Conservation (phyloP, 2,888 invertebrate genomes). For the Coleophora flavipennella region DNA sequence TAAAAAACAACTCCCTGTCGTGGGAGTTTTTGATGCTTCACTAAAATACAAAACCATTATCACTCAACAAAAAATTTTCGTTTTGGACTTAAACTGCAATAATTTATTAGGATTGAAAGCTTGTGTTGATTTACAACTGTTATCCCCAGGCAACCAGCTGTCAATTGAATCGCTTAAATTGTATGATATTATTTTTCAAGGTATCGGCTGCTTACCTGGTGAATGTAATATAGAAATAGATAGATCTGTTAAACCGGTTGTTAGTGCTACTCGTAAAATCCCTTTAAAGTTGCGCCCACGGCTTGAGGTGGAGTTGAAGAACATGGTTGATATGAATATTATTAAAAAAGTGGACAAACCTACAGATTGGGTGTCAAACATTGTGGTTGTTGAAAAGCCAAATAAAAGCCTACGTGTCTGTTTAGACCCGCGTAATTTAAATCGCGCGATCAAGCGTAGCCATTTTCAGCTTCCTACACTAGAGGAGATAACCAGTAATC, state of each 20-base stretch:
- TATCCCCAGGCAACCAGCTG: neutral
- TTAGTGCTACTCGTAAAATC: conserved; percentile 6
- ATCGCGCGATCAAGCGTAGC: conserved; percentile 6
- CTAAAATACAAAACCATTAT: neutral
- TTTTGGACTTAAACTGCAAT: conserved; percentile 5
- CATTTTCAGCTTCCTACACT: conserved; percentile 13
- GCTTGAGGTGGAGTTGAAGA: conserved; percentile 1
- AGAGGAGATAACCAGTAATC: conserved; percentile 7
- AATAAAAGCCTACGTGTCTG: conserved; percentile 8
- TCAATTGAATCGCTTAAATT: neutral
- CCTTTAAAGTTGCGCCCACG: conserved; percentile 5
- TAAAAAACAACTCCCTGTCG: conserved; percentile 3
- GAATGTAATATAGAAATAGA: conserved; percentile 1
- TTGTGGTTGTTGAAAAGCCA: no score
- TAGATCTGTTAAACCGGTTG: conserved; percentile 4
- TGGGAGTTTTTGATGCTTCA: conserved; percentile 4
- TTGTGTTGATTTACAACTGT: conserved; percentile 1
- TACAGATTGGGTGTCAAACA: no score
- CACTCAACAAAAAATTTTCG: conserved; percentile 1
- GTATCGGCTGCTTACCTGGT: conserved; percentile 5
- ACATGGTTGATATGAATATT: conserved; percentile 4
- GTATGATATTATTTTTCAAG: conserved; percentile 1
- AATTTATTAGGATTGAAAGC: conserved; percentile 5
- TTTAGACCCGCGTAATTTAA: conserved; percentile 9
- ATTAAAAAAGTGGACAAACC: conserved; percentile 5